Base-by-base conservation (phyloP, 2,888 invertebrate species). In the Barypeithes pellucidus region DNA sequence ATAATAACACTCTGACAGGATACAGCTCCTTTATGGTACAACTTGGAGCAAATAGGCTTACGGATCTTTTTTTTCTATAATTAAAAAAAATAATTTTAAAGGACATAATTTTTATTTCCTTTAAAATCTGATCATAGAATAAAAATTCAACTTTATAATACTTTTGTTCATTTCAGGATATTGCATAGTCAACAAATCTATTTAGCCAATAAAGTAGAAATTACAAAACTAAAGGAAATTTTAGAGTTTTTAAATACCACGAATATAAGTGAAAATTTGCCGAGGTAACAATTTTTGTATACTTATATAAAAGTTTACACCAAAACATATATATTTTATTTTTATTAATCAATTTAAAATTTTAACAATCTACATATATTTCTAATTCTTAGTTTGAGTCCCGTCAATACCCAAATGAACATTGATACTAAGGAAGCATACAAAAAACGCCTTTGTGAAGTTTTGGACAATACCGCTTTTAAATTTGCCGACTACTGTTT, bases 141-240 rank as follows among this genome's bases (percentile, higher is more conserved):
- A n/a, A n/a, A n/a, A n/a, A n/a, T n/a, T n/a, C n/a, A n/a, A n/a
- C n/a, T n/a, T n/a, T n/a, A n/a, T n/a, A n/a, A n/a, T n/a, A n/a
- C n/a, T n/a, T n/a, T n/a, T n/a, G n/a, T n/a, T n/a, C n/a, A n/a
- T n/a, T n/a, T 43, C 67, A 89, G 89, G 85, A 85, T 88, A 86
- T 87, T 88, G 86, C 88, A 88, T 87, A 89, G 88, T 88, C 87
- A 87, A 82, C 85, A 82, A 85, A 87, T 88, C 86, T 89, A 88
- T 88, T 87, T 88, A 84, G 85, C 86, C 85, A 88, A 87, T 85
- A 87, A 87, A 87, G 87, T 87, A 82, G 85, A 87, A 86, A 87
- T 86, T 83, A 86, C 87, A 85, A 87, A 86, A 85, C 84, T 86
- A 85, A 87, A 86, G 86, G 87, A 87, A 86, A 87, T 88, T 86